These are phyloP conservation scores for Heteractis magnifica DNA, from an alignment of 92 coral and sea anemone genomes.

Conservation along the genomic window DNA sequence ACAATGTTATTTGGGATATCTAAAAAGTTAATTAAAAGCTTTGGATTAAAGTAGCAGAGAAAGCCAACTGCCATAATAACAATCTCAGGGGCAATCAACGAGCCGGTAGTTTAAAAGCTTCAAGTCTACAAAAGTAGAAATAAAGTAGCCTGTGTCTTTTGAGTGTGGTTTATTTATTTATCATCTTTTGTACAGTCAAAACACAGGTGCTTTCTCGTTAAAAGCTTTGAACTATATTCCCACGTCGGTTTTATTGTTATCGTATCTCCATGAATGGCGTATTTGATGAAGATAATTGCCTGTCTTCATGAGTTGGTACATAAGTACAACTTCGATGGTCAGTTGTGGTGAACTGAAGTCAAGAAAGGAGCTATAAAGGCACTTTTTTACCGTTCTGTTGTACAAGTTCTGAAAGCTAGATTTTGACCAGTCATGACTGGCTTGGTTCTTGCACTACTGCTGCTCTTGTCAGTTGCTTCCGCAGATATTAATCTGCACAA, in stretches of 20 bases:
- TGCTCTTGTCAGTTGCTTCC: neutral
- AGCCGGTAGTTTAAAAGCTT: neutral
- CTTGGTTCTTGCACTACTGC: neutral
- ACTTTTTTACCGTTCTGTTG: neutral
- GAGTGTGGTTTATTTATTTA: neutral
- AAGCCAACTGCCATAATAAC: no score
- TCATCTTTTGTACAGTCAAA: neutral
- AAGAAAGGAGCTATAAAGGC: neutral
- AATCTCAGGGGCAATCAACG: no score
- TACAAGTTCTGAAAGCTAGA: neutral
- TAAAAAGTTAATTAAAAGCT: no score
- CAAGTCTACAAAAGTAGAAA: neutral
- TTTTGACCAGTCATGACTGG: neutral
- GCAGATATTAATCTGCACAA: conserved; percentile 31
- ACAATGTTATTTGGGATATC: no score
- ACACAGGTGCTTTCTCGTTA: neutral
- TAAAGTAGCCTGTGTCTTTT: neutral
- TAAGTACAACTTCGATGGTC: neutral
- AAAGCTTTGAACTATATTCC: neutral
- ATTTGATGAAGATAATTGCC: neutral
- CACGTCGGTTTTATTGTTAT: neutral
- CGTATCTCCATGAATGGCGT: neutral
- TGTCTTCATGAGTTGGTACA: neutral
- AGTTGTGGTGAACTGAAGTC: neutral
- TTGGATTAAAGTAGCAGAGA: no score